Conservation (phyloP, 2,113 vertebrate genomes). For the Megalops atlanticus region DNA sequence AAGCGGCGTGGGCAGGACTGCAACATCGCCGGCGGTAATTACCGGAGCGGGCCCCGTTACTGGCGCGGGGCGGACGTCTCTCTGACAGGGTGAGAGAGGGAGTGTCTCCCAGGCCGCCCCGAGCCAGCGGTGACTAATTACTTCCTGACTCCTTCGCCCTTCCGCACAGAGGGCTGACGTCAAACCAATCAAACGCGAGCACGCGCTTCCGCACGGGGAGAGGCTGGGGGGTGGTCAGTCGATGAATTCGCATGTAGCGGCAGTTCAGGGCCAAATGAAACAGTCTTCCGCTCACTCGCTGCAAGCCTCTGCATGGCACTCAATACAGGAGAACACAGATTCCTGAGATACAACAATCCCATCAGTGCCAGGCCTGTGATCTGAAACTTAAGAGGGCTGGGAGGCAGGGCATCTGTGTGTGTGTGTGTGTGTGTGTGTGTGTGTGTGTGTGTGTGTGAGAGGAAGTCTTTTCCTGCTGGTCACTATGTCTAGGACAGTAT, state of each 20-base stretch:
- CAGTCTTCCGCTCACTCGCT: neutral
- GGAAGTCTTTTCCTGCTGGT: neutral
- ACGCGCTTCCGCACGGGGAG: neutral
- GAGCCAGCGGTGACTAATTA: constrained; percentile 20
- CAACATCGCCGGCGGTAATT: constrained; percentile 39
- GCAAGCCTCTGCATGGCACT: neutral
- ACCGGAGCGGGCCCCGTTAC: constrained; percentile 49
- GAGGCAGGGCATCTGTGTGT: no score
- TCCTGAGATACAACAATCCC: neutral
- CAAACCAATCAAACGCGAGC: no score
- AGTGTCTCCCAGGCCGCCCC: constrained; percentile 30
- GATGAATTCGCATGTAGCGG: neutral
- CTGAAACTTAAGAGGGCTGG: neutral
- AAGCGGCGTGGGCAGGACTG: constrained; percentile 45
- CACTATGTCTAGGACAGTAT: no score
- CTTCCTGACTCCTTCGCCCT: neutral
- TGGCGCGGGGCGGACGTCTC: constrained; percentile 33
- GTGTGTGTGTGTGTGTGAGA: no score
- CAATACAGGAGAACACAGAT: no score
- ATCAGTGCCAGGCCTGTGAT: neutral
- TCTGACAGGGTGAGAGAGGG: constrained; percentile 52
- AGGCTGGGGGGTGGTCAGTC: neutral
- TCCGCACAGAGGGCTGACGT: neutral
- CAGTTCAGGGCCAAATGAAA: neutral
- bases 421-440: no score